phyloP scores from a whole-genome alignment of 2,113 vertebrate genomes.

The Leptobrachium leishanense region DNA sequence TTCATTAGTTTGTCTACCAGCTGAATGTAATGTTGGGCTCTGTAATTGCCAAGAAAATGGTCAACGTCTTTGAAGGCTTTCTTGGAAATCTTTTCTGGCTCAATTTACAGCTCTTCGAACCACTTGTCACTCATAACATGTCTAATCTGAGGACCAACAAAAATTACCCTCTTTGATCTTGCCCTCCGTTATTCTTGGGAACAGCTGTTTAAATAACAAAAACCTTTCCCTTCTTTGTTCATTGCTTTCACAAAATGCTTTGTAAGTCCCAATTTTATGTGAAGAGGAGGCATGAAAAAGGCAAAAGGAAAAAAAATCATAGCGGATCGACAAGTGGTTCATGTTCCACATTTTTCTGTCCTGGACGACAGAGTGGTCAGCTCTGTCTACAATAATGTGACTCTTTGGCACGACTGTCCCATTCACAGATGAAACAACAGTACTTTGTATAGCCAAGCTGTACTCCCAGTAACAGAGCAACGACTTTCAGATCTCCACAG shows the following conservation, averaged over 20 bases:
- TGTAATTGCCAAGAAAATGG: background rate
- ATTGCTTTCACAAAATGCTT: too few species aligned
- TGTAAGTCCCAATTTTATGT: background rate
- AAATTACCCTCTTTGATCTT: too few species aligned
- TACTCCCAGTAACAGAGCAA: too few species aligned
- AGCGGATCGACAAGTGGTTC: background rate
- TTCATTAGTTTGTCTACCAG: background rate
- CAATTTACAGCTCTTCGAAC: background rate
- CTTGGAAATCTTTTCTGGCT: background rate
- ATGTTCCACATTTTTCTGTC: background rate
- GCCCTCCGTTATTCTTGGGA: too few species aligned
- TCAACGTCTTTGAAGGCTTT: background rate
- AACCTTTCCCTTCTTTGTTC: background rate
- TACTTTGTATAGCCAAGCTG: too few species aligned
- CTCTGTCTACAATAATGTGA: constrained; percentile 1
- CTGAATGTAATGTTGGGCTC: background rate
- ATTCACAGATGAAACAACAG: too few species aligned
- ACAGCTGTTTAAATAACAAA: too few species aligned
- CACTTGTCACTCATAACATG: background rate
- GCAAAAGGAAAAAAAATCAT: background rate
- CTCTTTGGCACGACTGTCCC: background rate
- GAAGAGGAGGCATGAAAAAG: background rate
- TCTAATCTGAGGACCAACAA: too few species aligned
- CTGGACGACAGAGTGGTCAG: background rate
- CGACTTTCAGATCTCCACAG: too few species aligned